Conservation (phyloP, 2,113 vertebrate genomes). For the Oncorhynchus nerka region DNA sequence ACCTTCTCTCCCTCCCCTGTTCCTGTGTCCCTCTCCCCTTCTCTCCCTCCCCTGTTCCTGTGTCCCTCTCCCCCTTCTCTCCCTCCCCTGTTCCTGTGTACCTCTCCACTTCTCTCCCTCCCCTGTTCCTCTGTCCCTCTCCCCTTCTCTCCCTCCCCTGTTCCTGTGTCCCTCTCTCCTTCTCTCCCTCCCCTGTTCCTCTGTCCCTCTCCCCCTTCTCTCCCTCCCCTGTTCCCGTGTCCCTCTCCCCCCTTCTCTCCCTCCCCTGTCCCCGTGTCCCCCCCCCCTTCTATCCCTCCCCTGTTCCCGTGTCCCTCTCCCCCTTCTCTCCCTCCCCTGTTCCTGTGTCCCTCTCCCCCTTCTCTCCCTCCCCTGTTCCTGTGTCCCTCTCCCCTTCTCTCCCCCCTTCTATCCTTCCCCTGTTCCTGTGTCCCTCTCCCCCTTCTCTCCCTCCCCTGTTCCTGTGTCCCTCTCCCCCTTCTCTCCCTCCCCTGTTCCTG, state of each 20-base stretch:
- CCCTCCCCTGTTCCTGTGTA: neutral
- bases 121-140: neutral
- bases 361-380: too few species aligned
- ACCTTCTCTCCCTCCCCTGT: conserved; percentile 39
- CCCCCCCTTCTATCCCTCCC: conserved; percentile 19
- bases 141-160: neutral
- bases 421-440: too few species aligned
- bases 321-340: too few species aligned
- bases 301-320: too few species aligned
- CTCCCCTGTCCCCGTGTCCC: too few species aligned
- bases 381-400: too few species aligned
- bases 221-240: too few species aligned
- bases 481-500: too few species aligned
- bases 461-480: conserved; percentile 12
- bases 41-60: neutral
- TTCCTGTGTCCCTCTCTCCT: neutral
- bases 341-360: too few species aligned
- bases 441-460: conserved; percentile 48
- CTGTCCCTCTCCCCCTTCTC: too few species aligned
- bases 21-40: neutral
- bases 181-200: neutral
- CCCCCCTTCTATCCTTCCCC: too few species aligned
- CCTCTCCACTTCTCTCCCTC: neutral
- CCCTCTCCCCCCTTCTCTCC: too few species aligned
- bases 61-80: conserved; percentile 1